Percentiles rank a stretch among this genome's conserved stretches.
These are phyloP conservation scores for Microtus pennsylvanicus DNA, from an alignment of 2,113 vertebrate genomes.

Conservation along the genomic window DNA sequence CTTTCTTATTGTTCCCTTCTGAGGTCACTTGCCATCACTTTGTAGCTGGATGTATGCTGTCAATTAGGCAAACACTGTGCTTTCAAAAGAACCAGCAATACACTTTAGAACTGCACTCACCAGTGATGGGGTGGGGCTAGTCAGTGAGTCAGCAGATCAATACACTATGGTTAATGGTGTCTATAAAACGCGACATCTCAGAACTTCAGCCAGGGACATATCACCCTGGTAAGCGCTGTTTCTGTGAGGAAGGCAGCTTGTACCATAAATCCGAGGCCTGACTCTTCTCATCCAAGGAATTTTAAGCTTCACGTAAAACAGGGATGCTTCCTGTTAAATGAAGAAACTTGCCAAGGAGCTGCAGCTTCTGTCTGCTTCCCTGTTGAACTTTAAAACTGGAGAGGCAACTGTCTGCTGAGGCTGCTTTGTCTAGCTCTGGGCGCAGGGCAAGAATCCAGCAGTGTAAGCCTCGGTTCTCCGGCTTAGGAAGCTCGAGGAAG, in stretches of 20 bases:
- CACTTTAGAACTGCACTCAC: constrained; percentile 18
- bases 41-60: background rate
- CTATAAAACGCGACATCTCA: constrained; percentile 41
- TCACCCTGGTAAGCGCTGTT: background rate
- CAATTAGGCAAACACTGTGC: background rate
- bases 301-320: constrained; percentile 53
- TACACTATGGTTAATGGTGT: constrained; percentile 16
- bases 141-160: constrained; percentile 44
- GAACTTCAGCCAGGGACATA: constrained; percentile 46
- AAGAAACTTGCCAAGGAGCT: constrained; percentile 67
- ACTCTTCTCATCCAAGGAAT: constrained; percentile 30
- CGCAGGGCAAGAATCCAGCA: background rate
- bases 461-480: background rate
- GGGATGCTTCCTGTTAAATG: constrained; percentile 61
- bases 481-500: constrained; percentile 40
- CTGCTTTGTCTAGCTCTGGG: constrained; percentile 68
- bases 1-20: background rate
- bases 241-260: constrained; percentile 51
- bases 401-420: constrained; percentile 63
- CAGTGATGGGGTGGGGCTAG: background rate
- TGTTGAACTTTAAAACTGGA: constrained; percentile 79
- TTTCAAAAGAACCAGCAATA: background rate
- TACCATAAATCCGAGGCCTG: constrained; percentile 42
- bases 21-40: constrained; percentile 20
- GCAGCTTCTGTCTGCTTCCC: constrained; percentile 79